phyloP scores from a whole-genome alignment of 2,797 vertebrate species.

The Enteromius fasciolatus region DNA sequence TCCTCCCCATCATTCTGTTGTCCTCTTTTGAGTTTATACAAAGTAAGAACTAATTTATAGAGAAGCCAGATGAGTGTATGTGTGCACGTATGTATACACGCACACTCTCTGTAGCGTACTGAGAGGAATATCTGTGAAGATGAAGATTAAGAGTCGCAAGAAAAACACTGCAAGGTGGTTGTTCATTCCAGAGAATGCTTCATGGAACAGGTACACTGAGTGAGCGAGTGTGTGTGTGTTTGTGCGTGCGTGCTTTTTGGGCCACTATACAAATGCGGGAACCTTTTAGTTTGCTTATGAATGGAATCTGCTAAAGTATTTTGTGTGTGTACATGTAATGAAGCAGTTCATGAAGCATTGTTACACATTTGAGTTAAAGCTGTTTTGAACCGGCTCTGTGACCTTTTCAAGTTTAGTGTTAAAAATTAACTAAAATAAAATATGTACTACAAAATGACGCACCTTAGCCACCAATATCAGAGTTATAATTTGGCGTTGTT shows the following conservation, averaged over 20 bases:
- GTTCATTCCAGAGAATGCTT: constrained; percentile 25
- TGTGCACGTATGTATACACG: neutral
- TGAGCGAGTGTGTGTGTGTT: neutral
- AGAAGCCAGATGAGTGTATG: neutral
- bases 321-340: neutral
- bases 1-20: neutral
- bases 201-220: constrained; percentile 50
- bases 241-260: neutral
- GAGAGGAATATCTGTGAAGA: constrained; percentile 40
- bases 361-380: neutral
- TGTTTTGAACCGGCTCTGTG: neutral
- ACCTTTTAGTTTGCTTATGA: neutral
- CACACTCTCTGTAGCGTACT: neutral
- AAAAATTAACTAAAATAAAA: neutral
- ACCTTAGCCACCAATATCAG: neutral
- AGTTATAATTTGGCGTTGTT: neutral
- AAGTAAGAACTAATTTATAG: neutral
- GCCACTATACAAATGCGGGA: neutral
- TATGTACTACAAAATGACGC: neutral
- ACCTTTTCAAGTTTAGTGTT: neutral
- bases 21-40: neutral
- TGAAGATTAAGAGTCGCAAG: constrained; percentile 60
- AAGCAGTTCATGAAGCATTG: neutral
- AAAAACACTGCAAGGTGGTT: constrained; percentile 36
- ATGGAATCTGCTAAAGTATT: neutral